These are phyloP conservation scores for Heliconius aoede DNA, from an alignment of 2,888 invertebrate genomes.

Conservation along the genomic window DNA sequence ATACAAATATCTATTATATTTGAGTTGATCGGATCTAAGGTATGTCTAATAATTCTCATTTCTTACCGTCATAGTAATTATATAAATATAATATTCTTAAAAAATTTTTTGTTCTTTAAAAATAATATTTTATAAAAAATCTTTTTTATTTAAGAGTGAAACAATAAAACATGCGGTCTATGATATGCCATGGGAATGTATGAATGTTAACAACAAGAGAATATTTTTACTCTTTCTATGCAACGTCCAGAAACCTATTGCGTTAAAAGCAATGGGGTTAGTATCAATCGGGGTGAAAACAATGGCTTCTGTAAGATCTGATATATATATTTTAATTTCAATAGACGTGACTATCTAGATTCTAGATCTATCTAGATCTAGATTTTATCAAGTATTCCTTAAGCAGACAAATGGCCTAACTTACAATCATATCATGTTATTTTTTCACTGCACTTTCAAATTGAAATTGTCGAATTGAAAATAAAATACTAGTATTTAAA, in stretches of 20 bases:
- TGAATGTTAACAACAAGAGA: slow-evolving; percentile 52
- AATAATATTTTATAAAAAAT: not conserved
- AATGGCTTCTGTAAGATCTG: slow-evolving; percentile 54
- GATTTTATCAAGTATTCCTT: not conserved
- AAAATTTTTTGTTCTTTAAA: not conserved
- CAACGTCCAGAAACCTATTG: slow-evolving; percentile 53
- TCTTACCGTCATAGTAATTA: too few relatives aligned
- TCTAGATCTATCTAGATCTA: too few relatives aligned
- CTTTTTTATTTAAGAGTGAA: slow-evolving; percentile 49
- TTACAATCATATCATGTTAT: too few relatives aligned
- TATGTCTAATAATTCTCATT: slow-evolving; percentile 24
- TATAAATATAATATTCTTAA: too few relatives aligned
- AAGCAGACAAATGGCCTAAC: not conserved
- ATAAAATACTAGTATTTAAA: too few relatives aligned
- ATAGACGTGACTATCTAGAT: not conserved
- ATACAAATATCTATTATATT: slow-evolving; percentile 55
- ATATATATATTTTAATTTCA: slow-evolving; percentile 1
- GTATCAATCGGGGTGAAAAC: slow-evolving; percentile 55
- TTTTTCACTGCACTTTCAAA: too few relatives aligned
- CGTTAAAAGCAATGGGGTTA: slow-evolving; percentile 54
- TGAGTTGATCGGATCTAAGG: slow-evolving; percentile 53
- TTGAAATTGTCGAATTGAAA: too few relatives aligned
- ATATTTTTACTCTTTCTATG: slow-evolving; percentile 51
- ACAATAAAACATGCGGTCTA: slow-evolving; percentile 55
- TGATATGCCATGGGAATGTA: slow-evolving; percentile 57